phyloP scores from a whole-genome alignment of 2,797 vertebrate genomes.

The Ctenopoma kingsleyae region DNA sequence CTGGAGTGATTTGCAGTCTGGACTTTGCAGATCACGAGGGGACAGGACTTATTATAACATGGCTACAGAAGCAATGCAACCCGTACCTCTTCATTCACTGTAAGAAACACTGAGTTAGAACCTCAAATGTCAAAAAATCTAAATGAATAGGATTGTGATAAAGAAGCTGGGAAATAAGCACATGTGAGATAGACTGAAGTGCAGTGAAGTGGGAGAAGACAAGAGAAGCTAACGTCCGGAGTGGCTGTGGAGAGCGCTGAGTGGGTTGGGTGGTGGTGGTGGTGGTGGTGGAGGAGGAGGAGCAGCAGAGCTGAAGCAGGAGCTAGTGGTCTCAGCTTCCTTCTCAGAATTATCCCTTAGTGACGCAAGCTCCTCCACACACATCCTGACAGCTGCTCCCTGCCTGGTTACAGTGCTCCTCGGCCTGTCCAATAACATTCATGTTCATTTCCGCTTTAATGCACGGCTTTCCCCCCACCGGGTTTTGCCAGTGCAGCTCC shows the following conservation, averaged over 20 bases:
- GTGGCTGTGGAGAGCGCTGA: slow-evolving; percentile 71
- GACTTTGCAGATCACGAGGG: too few relatives aligned
- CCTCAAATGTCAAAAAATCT: slow-evolving; percentile 8
- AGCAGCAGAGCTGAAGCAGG: slow-evolving; percentile 54
- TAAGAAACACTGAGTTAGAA: not conserved
- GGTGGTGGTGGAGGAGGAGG: slow-evolving; percentile 54
- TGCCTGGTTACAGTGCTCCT: slow-evolving; percentile 78
- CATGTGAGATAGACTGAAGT: slow-evolving; percentile 33
- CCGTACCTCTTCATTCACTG: not conserved
- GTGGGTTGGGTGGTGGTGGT: slow-evolving; percentile 74
- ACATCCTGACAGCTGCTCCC: slow-evolving; percentile 86
- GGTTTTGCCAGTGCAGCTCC: slow-evolving; percentile 42
- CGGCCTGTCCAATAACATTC: slow-evolving; percentile 78
- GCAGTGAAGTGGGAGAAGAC: slow-evolving; percentile 63
- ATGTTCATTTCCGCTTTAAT: slow-evolving; percentile 75
- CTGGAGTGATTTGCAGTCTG: too few relatives aligned
- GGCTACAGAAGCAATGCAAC: too few relatives aligned
- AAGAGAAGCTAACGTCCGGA: slow-evolving; percentile 68
- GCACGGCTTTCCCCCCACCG: slow-evolving; percentile 47
- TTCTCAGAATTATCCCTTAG: slow-evolving; percentile 80
- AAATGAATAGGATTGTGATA: slow-evolving; percentile 6
- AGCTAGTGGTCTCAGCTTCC: slow-evolving; percentile 76
- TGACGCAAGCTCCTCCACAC: slow-evolving; percentile 85
- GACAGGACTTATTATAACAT: too few relatives aligned
- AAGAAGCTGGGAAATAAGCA: slow-evolving; percentile 33